Base-by-base conservation (phyloP, 1,140 invertebrate genomes). In the Stegodyphus mimosarum region DNA sequence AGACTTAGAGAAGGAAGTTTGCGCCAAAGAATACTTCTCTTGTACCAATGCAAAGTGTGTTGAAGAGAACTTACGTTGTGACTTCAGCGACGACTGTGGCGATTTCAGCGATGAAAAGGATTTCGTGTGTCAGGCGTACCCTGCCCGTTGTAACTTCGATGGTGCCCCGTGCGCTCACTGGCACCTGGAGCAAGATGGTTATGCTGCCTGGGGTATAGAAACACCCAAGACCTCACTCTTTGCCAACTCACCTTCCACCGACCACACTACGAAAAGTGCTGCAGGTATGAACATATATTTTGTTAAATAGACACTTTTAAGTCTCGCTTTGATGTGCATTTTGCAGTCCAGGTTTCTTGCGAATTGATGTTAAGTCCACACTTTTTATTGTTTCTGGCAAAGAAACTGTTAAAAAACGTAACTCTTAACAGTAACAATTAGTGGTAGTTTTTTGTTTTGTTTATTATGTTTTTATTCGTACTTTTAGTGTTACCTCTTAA, bases 61-160 rank as follows among this genome's bases (percentile, higher is more conserved):
- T 48, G 5, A 51, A 5, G 67, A 72, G 2, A 63, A 73, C 7
- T 13, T 55, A 7, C 2, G 71, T 15, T 87, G 86, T n/a, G 86
- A 87, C 48, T 87, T 60, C 74, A 52, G 11, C 7, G 69, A 83
- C 9, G 86, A 87, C 17, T 87, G 86, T 13, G 13, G 7, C 1
- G 86, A 87, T 52, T 48, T 33, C 15, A 79, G 74, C 9, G 86
- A 87, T 52, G 86, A 87, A 63, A 15, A 18, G 6, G 74, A 87
- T n/a, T 66, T 72, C 33, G 60, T 52, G 6, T 87, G 86, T 50
- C 17, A 74, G 33, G 13, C 9, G 9, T 87, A 73, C 55, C 13
- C 7, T 3, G 80, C 18, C 17, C 55, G 76, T 3, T 87, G 86
- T 63, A 74, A 72, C 48, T 87, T 87, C 53, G 80, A 83, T 6